Percentiles rank a stretch among this genome's conserved stretches.
phyloP scores from a whole-genome alignment of 2,888 invertebrate species.

The Andrena trimmerana region DNA sequence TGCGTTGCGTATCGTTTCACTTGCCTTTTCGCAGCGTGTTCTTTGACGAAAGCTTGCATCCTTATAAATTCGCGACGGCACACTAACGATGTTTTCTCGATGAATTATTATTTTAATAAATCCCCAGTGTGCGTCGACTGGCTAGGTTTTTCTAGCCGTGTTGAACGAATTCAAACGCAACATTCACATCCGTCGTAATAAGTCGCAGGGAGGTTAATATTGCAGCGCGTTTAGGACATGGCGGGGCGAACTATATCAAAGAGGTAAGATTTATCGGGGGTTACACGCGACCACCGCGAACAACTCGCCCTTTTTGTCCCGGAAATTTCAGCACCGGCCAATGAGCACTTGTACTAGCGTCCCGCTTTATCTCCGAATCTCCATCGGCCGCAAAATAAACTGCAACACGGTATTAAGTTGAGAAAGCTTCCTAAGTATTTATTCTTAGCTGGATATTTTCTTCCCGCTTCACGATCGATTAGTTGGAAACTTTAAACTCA shows the following conservation, averaged over 20 bases:
- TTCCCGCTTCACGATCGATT: conserved; percentile 11
- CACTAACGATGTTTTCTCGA: not conserved
- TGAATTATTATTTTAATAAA: conserved; percentile 11
- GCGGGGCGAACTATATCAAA: not conserved
- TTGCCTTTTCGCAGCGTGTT: not conserved
- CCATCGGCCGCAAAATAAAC: conserved; percentile 56
- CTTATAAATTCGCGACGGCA: conserved; percentile 19
- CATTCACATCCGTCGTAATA: not conserved
- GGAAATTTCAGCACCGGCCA: conserved; percentile 45
- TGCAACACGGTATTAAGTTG: conserved; percentile 32
- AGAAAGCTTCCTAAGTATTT: conserved; percentile 34
- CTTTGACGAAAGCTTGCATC: conserved; percentile 31
- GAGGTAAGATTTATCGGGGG: conserved; percentile 40
- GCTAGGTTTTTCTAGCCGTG: not conserved
- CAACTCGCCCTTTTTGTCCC: conserved; percentile 44
- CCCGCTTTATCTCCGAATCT: conserved; percentile 36
- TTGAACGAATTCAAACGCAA: not conserved
- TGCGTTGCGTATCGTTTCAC: not conserved
- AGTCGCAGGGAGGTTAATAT: conserved; percentile 13
- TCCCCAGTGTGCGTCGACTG: conserved; percentile 19
- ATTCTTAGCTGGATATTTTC: conserved; percentile 19
- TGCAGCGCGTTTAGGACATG: not conserved
- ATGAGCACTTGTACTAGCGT: conserved; percentile 47
- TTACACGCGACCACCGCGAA: conserved; percentile 11
- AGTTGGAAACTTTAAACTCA: conserved; percentile 37